Conservation (phyloP, 2,888 invertebrate species). For the Synanthedon myopaeformis region DNA sequence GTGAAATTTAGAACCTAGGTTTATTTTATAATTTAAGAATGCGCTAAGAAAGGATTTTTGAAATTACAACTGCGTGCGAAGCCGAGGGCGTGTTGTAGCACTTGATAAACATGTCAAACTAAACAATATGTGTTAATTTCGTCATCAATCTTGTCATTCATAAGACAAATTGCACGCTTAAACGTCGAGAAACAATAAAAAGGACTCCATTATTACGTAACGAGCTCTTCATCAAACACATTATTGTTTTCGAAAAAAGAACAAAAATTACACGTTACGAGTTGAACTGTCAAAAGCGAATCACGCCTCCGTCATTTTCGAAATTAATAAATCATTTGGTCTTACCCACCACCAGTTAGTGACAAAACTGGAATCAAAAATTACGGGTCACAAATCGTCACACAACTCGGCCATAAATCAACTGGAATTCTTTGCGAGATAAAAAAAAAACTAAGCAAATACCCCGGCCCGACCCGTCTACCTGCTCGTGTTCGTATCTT, state of each 20-base stretch:
- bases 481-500: slow-evolving; percentile 58
- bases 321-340: slow-evolving; percentile 61
- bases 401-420: slow-evolving; percentile 60
- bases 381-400: slow-evolving; percentile 69
- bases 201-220: neutral
- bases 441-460: slow-evolving; percentile 64
- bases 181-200: neutral
- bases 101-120: too few species aligned
- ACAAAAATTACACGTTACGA: neutral
- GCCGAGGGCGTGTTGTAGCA: too few species aligned
- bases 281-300: slow-evolving; percentile 44
- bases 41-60: too few species aligned
- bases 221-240: neutral
- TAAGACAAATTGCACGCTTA: neutral
- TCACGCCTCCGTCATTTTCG: slow-evolving; percentile 35
- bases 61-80: too few species aligned
- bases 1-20: too few species aligned
- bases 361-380: slow-evolving; percentile 65
- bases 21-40: too few species aligned
- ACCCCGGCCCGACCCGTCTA: slow-evolving; percentile 48
- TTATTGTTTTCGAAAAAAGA: neutral
- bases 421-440: slow-evolving; percentile 54
- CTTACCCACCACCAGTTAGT: slow-evolving; percentile 36
- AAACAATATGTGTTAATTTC: too few species aligned
- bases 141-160: too few species aligned